phyloP scores from a whole-genome alignment of 2,797 vertebrate genomes.

The Diplodus puntazzo region DNA sequence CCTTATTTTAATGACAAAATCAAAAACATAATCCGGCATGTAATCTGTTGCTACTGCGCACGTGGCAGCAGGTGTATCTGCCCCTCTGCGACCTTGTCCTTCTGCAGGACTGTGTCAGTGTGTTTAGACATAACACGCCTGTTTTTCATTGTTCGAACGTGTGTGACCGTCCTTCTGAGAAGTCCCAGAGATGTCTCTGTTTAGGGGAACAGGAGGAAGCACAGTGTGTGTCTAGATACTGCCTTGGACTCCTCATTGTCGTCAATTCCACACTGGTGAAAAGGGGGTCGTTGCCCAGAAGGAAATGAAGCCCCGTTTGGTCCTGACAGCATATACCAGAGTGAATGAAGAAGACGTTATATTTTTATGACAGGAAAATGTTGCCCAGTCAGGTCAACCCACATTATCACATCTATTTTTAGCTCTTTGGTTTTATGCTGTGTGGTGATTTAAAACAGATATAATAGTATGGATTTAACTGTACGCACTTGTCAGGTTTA shows the following conservation, averaged over 20 bases:
- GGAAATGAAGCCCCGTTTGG: conserved; percentile 60
- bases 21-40: too few species aligned
- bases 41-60: too few species aligned
- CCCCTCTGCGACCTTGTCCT: conserved; percentile 21
- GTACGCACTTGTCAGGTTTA: conserved; percentile 24
- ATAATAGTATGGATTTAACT: conserved; percentile 35
- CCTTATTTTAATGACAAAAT: too few species aligned
- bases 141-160: conserved; percentile 61
- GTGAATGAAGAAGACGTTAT: conserved; percentile 56
- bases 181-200: conserved; percentile 65
- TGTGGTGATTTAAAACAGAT: conserved; percentile 22
- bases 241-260: conserved; percentile 49
- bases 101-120: conserved; percentile 36
- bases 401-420: conserved; percentile 58
- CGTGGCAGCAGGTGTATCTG: conserved; percentile 46
- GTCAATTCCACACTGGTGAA: conserved; percentile 39
- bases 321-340: conserved; percentile 44
- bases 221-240: conserved; percentile 34
- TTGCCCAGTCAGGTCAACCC: conserved; percentile 34
- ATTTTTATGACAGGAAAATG: conserved; percentile 56
- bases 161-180: conserved; percentile 60
- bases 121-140: conserved; percentile 59
- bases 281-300: conserved; percentile 53
- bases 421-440: conserved; percentile 34
- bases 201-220: conserved; percentile 71